Evolutionary conservation across 2,888 invertebrate genomes (phyloP), one percentile per base, ranked within the genome.

Genomic region (Melipona beecheii): DNA sequence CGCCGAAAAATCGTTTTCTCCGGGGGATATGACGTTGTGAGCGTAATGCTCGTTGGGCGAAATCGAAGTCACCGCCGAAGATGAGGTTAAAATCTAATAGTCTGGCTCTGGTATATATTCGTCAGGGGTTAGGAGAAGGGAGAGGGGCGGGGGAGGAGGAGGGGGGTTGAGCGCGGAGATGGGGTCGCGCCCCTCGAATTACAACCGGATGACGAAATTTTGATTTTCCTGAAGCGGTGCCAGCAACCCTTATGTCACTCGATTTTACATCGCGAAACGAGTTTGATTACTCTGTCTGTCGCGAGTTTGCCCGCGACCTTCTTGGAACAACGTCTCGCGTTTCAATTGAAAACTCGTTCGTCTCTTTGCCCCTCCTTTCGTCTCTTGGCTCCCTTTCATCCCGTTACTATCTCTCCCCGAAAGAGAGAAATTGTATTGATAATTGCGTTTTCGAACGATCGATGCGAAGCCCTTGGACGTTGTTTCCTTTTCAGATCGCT

Each of bases 41-140:
- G 82, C 65, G 84, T 75, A 72, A 81, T 69, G 75, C 71, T 81
- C 89, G 81, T 66, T 58, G 78, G 86, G 79, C 88, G 85, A 82
- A 90, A 89, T 89, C 89, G 88, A 88, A 90, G 86, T 84, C 75
- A 79, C 78, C 87, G 81, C 31, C 84, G 88, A 90, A 91, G 91
- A 93, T 92, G 91, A 93, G 92, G 91, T 92, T 93, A 91, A 93
- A 94, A 94, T 94, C 91, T 92, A 93, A 94, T 94, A 94, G 92
- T 93, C 93, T 93, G 89, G 86, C 87, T 74, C 78, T 31, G 77
- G 65, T 75, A 68, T 68, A 83, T 68, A 83, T 68, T 87, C 84
- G 83, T 84, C 79, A 50, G 79, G 78, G 82, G 43, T 11, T 43
- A 9, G 43, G 2, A 11, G 43, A 43, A 43, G 43, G 43, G 9